These are phyloP conservation scores for Pelvicachromis taeniatus DNA, from an alignment of 2,113 vertebrate species.

Conservation along the genomic window DNA sequence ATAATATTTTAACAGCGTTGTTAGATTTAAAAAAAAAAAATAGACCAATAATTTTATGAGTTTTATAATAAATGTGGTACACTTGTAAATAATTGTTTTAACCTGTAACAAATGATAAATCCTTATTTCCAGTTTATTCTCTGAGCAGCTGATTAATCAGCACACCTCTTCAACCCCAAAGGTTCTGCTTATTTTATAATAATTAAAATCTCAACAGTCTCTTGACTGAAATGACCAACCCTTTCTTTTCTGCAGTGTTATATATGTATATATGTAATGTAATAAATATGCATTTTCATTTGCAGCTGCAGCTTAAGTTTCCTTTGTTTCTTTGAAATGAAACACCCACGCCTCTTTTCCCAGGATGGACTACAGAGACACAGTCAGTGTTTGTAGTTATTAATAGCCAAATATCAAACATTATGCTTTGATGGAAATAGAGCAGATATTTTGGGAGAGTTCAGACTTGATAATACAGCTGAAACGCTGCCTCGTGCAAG, in stretches of 20 bases:
- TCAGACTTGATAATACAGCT: not conserved
- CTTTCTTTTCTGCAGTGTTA: not conserved
- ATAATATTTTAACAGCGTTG: not conserved
- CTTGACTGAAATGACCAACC: not conserved
- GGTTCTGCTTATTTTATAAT: not conserved
- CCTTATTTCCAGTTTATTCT: not conserved
- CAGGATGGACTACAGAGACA: not conserved
- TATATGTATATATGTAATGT: not conserved
- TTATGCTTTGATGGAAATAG: slow-evolving; percentile 30
- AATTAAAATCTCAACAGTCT: not conserved
- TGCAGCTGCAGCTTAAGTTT: not conserved
- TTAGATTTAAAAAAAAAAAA: not conserved
- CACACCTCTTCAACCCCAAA: not conserved
- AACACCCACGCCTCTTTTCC: not conserved
- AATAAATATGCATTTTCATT: not conserved
- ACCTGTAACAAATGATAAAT: not conserved
- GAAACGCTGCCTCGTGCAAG: not conserved
- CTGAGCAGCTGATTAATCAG: not conserved
- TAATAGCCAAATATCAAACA: slow-evolving; percentile 35
- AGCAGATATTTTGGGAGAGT: slow-evolving; percentile 48
- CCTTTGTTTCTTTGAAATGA: not conserved
- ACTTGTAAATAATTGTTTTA: not conserved
- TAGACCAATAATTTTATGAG: too few relatives aligned
- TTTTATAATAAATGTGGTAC: not conserved
- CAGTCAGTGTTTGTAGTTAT: slow-evolving; percentile 29